Evolutionary conservation across 2,888 invertebrate species (phyloP).

Genomic region (Xanthia togata): DNA sequence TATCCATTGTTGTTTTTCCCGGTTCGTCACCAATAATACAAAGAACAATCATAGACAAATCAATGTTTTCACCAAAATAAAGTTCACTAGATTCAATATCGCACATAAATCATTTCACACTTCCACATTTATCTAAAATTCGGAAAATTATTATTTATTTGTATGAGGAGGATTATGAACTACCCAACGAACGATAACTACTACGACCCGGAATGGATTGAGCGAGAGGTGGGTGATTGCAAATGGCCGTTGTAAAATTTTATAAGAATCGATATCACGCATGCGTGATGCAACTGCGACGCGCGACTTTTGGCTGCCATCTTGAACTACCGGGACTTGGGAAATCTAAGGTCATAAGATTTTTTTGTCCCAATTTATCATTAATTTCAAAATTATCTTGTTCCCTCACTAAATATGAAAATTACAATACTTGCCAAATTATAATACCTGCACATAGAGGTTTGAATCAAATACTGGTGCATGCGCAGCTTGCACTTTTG

Average conservation of each 20-base stretch:
- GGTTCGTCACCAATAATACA: neutral
- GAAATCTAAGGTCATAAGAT: neutral
- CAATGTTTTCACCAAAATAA: neutral
- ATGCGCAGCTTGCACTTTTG: neutral
- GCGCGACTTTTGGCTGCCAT: neutral
- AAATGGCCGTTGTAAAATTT: neutral
- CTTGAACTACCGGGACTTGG: neutral
- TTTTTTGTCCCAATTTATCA: neutral
- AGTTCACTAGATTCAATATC: no score
- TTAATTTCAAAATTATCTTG: neutral
- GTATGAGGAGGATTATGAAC: neutral
- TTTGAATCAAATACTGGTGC: neutral
- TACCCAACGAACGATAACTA: neutral
- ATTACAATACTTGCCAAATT: neutral
- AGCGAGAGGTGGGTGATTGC: neutral
- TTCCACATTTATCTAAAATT: neutral
- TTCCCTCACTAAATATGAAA: neutral
- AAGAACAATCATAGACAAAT: neutral
- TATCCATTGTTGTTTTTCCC: no score
- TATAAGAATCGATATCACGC: neutral
- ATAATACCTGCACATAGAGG: neutral
- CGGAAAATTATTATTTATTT: neutral
- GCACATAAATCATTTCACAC: neutral
- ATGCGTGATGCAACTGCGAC: neutral
- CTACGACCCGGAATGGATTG: neutral